Percentiles rank a stretch among this genome's conserved stretches.
Conservation (phyloP, 2,888 invertebrate genomes). For the Agrilus mali region DNA sequence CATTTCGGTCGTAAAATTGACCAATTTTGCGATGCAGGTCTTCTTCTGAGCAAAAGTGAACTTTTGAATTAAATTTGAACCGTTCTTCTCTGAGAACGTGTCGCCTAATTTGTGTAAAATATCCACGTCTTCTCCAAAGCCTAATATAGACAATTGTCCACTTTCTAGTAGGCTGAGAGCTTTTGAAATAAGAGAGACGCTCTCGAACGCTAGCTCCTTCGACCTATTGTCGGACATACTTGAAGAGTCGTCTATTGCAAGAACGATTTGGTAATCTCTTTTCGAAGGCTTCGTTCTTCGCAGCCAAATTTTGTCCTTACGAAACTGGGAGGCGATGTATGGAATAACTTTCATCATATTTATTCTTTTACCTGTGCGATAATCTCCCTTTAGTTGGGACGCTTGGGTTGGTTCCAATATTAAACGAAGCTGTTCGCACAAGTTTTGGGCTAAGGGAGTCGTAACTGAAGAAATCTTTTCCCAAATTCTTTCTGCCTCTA, state of each 20-base stretch:
- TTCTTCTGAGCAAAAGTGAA: conserved; percentile 82
- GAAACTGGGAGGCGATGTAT: conserved; percentile 96
- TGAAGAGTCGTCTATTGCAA: conserved; percentile 93
- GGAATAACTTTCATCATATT: conserved; percentile 98
- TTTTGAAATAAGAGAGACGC: conserved; percentile 79
- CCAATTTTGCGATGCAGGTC: conserved; percentile 71
- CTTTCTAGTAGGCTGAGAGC: conserved; percentile 88
- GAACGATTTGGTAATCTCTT: conserved; percentile 88
- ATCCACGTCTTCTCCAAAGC: conserved; percentile 76
- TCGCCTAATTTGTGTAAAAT: conserved; percentile 82
- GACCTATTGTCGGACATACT: conserved; percentile 84
- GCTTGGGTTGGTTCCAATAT: conserved; percentile 93
- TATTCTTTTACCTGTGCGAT: conserved; percentile 88
- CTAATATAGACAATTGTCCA: conserved; percentile 82
- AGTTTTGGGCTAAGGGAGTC: conserved; percentile 58
- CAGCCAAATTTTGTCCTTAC: conserved; percentile 99
- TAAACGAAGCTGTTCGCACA: conserved; percentile 87
- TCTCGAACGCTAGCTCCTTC: conserved; percentile 87
- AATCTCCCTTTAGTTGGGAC: conserved; percentile 87
- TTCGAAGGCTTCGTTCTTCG: conserved; percentile 90
- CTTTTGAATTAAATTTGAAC: conserved; percentile 66
- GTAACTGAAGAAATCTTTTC: conserved; percentile 46
- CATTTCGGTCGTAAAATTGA: conserved; percentile 66
- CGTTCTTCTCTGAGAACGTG: conserved; percentile 77
- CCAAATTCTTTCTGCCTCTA: conserved; percentile 45